Evolutionary conservation across 2,888 invertebrate genomes (phyloP).

Genomic region (Phengaris arion): DNA sequence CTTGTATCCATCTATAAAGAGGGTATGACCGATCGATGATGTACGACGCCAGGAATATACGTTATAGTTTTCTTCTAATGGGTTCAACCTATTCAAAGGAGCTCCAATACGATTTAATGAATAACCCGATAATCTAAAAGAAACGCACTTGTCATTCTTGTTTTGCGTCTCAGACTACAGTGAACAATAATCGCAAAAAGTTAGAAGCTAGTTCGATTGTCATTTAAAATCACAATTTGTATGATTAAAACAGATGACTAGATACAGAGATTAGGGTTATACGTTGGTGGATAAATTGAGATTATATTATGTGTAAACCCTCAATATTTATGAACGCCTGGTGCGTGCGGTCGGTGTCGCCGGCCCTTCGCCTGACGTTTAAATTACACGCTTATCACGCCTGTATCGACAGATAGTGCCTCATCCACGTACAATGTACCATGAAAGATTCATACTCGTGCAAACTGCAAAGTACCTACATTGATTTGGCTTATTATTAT

Average conservation of each 20-base stretch:
- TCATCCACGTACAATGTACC: neutral
- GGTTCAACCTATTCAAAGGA: neutral
- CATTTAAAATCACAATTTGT: neutral
- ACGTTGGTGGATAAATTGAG: neutral
- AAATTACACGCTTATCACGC: constrained; percentile 56
- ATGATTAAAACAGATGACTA: neutral
- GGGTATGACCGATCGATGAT: neutral
- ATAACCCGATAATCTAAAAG: too few relatives aligned
- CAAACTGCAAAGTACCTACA: neutral
- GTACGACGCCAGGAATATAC: neutral
- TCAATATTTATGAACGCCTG: constrained; percentile 38
- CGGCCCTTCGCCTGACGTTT: constrained; percentile 49
- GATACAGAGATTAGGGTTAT: neutral
- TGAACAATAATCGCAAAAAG: too few relatives aligned
- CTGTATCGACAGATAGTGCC: constrained; percentile 30
- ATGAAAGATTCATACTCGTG: neutral
- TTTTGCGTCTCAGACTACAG: too few relatives aligned
- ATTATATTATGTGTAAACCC: constrained; percentile 32
- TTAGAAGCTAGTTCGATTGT: too few relatives aligned
- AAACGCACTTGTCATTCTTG: too few relatives aligned
- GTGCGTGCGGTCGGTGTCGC: constrained; percentile 31
- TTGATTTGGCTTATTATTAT: neutral
- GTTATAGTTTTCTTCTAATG: too few relatives aligned
- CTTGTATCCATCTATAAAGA: neutral
- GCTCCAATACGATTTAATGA: neutral